These are phyloP conservation scores for Aegithalos caudatus DNA, from an alignment of 2,113 vertebrate species.

Conservation along the genomic window DNA sequence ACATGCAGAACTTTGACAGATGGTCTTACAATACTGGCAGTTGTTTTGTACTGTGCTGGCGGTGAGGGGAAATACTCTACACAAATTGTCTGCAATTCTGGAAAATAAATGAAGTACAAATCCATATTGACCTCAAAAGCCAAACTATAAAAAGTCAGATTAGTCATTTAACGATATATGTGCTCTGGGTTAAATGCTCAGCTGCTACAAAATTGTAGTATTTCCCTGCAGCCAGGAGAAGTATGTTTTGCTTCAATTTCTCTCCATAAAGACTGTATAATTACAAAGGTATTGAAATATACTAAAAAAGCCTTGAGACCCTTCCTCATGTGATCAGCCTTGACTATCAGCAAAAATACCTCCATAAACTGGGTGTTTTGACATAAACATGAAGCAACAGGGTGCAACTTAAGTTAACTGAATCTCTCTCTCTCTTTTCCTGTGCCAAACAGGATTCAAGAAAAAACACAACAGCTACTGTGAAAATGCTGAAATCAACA, in stretches of 20 bases:
- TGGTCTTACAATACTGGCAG: slow-evolving; percentile 40
- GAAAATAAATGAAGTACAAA: slow-evolving; percentile 55
- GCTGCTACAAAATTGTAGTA: neutral
- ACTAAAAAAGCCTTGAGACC: neutral
- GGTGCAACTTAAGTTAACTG: neutral
- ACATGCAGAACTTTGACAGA: slow-evolving; percentile 40
- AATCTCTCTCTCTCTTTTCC: neutral
- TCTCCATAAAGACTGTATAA: neutral
- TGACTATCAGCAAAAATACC: neutral
- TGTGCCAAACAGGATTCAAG: neutral
- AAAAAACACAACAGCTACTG: neutral
- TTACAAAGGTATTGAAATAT: neutral
- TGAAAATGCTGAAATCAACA: slow-evolving; percentile 1
- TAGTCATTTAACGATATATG: slow-evolving; percentile 18
- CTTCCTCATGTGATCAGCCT: neutral
- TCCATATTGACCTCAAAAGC: slow-evolving; percentile 52
- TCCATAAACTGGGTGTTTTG: neutral
- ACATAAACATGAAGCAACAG: neutral
- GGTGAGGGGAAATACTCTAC: neutral
- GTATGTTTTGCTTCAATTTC: neutral
- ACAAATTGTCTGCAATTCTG: slow-evolving; percentile 14
- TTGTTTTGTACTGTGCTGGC: slow-evolving; percentile 7
- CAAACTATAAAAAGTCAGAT: slow-evolving; percentile 51
- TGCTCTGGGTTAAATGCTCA: neutral
- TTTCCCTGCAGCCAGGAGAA: neutral